Evolutionary conservation across 2,888 invertebrate species (phyloP).

Genomic region (Periphyllus acericola): DNA sequence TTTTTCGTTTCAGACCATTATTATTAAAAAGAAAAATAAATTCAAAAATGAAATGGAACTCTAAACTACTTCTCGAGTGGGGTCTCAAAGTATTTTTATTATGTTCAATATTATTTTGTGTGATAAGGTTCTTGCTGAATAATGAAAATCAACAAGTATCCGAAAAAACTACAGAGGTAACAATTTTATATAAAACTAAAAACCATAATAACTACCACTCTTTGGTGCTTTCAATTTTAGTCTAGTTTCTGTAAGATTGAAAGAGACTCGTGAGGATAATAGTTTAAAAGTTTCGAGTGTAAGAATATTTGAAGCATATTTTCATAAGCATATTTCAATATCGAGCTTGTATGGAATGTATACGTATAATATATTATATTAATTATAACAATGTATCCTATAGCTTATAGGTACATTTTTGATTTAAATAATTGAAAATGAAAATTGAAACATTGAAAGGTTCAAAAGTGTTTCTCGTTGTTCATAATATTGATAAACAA

Average conservation of each 20-base stretch:
- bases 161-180: neutral
- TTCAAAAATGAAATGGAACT: neutral
- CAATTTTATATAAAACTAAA: neutral
- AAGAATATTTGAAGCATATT: neutral
- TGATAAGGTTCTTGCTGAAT: neutral
- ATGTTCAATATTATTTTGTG: neutral
- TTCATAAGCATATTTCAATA: no score
- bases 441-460: no score
- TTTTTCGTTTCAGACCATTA: slow-evolving; percentile 15
- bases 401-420: no score
- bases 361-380: no score
- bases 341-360: no score
- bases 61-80: neutral
- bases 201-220: neutral
- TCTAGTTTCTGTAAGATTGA: neutral
- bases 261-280: neutral
- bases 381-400: no score
- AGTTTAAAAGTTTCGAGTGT: neutral
- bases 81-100: neutral
- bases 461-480: no score
- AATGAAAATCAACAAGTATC: neutral
- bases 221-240: neutral
- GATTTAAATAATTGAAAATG: no score
- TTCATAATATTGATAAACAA: no score
- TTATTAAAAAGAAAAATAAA: neutral